Base-by-base conservation (phyloP, 1,140 invertebrate species). In the Reticulitermes speratus region DNA sequence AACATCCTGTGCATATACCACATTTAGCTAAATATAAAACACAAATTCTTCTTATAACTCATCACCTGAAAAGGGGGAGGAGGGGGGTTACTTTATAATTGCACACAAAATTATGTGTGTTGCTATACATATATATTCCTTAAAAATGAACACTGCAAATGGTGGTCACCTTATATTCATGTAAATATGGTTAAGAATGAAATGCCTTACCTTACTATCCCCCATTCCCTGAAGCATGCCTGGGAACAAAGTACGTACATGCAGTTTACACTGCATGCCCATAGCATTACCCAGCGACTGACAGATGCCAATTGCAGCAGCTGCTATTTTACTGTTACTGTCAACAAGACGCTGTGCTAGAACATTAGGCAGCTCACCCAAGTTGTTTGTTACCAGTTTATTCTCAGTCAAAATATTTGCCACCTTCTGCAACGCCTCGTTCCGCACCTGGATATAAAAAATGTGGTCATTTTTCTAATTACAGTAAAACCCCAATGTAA, bases 251-350 rank as follows among this genome's bases (percentile, higher is more conserved):
- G 93, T 93, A 86, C 96, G 92, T 52, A 98, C 93, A 89, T 98
- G 95, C 87, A 94, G 94, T 89, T 96, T 97, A 88, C 95, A 95
- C 69, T 95, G 94, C 3, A 96, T 91, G 0, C 98, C 98, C 93
- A 98, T 95, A 0, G 96, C 94, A 9, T 92, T 94, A 0, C 95
- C 96, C 30, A 99, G 91, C 59, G 92, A 92, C 89, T 97, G 95
- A 89, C 97, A 97, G 85, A 98, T 95, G 69, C 94, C 94, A 32
- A 98, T 91, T 0, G 97, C 94, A 38, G 94, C 94, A 88, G 96
- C 95, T 3, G 97, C 96, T 88, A 99, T 94, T 90, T 97, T 98
- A 52, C 96, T 97, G 91, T 99, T 99, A 48, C 96, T 97, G 90
- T 99, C 98, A 0, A 95, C 91, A 8, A 98, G 91, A 44, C 97